These are phyloP conservation scores for Bombyx huttoni DNA, from an alignment of 2,888 invertebrate genomes.

Conservation along the genomic window DNA sequence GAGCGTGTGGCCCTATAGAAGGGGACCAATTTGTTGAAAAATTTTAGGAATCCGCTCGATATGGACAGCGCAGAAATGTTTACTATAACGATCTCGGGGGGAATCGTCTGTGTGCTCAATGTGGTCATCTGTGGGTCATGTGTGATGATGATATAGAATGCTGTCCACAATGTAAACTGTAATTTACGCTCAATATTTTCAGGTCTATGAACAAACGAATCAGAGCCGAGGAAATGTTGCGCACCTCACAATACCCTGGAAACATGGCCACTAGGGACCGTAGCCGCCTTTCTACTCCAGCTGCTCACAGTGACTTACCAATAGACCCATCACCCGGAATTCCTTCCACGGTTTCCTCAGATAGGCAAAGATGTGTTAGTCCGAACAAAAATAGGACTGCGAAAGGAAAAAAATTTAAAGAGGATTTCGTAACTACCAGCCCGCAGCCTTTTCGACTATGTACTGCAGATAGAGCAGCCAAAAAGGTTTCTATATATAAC, in stretches of 20 bases:
- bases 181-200: neutral
- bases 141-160: too few relatives aligned
- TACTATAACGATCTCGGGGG: too few relatives aligned
- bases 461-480: slow-evolving; percentile 59
- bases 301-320: slow-evolving; percentile 59
- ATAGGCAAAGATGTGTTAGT: slow-evolving; percentile 36
- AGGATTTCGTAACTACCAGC: slow-evolving; percentile 66
- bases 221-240: slow-evolving; percentile 78
- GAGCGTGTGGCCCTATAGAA: too few relatives aligned
- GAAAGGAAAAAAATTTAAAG: slow-evolving; percentile 34
- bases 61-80: too few relatives aligned
- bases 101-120: too few relatives aligned
- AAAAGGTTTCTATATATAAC: slow-evolving; percentile 30
- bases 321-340: slow-evolving; percentile 53
- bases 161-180: too few relatives aligned
- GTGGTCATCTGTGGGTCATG: too few relatives aligned
- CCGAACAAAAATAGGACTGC: slow-evolving; percentile 42
- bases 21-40: too few relatives aligned
- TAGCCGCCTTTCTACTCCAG: slow-evolving; percentile 56
- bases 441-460: slow-evolving; percentile 67
- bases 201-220: slow-evolving; percentile 78
- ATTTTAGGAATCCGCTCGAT: too few relatives aligned
- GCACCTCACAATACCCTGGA: slow-evolving; percentile 76
- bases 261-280: slow-evolving; percentile 77
- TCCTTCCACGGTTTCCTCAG: slow-evolving; percentile 42